Evolutionary conservation across 2,888 invertebrate genomes (phyloP), one percentile per base, ranked within the genome.

Genomic region (Tridacna crocea): DNA sequence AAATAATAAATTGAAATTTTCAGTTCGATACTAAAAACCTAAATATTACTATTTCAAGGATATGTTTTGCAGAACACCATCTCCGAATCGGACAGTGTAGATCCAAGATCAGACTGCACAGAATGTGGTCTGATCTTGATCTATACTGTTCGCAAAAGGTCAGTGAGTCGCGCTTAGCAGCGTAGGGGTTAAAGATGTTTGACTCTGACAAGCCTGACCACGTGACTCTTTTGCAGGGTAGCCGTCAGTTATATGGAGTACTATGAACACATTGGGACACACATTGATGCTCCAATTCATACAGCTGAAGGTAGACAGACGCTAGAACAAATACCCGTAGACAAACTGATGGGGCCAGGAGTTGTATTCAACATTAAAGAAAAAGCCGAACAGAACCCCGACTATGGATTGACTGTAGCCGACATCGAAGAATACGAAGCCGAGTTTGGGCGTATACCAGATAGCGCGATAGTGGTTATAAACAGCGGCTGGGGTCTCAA

Each of bases 271-370:
- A 61, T 26, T 10, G 74, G 74, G 4, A 74, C 74, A 8, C 74
- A 74, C n/a, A 61, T 74, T 1, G 74, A 74, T 27, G 74, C 74
- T 11, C 74, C 74, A 27, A 17, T 61, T 12, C 74, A 74, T 24
- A 60, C 27, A 13, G 47, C 60, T n/a, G 61, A 74, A 74, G 74
- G 74, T 10, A 22, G 47, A 13, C 22, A 2, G 47, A 60, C 47
- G 36, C n/a, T 47, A 0, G 47, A 61, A 22, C 61, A 74, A 46
- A 61, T 74, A n/a, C 74, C 74, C 17, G 47, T 48, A 13, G 47
- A 74, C 15, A 74, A 61, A 36, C 63, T 74, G n/a, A 63, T 74
- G 13, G 74, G 74, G 0, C 74, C 74, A 47, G 74, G 74, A n/a
- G 74, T 63, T 24, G 74, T 74, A 13, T 36, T 74, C n/a, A 24